These are phyloP conservation scores for Chorisops tibialis DNA, from an alignment of 2,888 invertebrate species.

Conservation along the genomic window DNA sequence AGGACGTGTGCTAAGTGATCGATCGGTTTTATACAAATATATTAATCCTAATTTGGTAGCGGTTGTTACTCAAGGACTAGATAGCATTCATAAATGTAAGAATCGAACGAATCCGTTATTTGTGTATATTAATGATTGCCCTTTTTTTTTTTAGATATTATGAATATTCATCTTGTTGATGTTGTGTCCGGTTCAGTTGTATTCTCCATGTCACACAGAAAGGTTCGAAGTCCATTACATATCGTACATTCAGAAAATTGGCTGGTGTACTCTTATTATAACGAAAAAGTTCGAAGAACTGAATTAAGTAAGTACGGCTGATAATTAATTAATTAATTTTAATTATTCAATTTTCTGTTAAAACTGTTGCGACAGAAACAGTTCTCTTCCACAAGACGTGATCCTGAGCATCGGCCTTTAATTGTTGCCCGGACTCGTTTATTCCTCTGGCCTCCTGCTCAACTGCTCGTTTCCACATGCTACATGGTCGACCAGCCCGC, in stretches of 20 bases:
- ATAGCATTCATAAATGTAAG: slow-evolving; percentile 70
- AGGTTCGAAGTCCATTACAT: slow-evolving; percentile 78
- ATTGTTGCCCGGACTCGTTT: too few relatives aligned
- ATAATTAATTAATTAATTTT: too few relatives aligned
- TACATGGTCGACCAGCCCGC: too few relatives aligned
- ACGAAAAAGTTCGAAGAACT: slow-evolving; percentile 86
- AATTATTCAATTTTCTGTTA: too few relatives aligned
- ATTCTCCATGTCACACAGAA: slow-evolving; percentile 79
- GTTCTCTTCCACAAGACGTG: too few relatives aligned
- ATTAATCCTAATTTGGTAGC: slow-evolving; percentile 95
- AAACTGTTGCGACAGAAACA: too few relatives aligned
- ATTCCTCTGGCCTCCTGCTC: too few relatives aligned
- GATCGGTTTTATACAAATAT: slow-evolving; percentile 97
- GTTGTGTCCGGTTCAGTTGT: slow-evolving; percentile 85
- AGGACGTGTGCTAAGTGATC: slow-evolving; percentile 90
- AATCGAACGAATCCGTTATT: neutral
- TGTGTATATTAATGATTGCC: neutral
- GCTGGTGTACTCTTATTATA: slow-evolving; percentile 90
- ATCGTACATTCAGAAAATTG: slow-evolving; percentile 96
- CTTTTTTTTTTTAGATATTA: slow-evolving; percentile 58
- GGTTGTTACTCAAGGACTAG: slow-evolving; percentile 73
- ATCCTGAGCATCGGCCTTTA: too few relatives aligned
- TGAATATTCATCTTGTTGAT: slow-evolving; percentile 85
- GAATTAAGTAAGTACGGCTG: slow-evolving; percentile 76
- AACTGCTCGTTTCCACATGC: too few relatives aligned